phyloP scores from a whole-genome alignment of 1,140 invertebrate species.

The Caenorhabditis latens region DNA sequence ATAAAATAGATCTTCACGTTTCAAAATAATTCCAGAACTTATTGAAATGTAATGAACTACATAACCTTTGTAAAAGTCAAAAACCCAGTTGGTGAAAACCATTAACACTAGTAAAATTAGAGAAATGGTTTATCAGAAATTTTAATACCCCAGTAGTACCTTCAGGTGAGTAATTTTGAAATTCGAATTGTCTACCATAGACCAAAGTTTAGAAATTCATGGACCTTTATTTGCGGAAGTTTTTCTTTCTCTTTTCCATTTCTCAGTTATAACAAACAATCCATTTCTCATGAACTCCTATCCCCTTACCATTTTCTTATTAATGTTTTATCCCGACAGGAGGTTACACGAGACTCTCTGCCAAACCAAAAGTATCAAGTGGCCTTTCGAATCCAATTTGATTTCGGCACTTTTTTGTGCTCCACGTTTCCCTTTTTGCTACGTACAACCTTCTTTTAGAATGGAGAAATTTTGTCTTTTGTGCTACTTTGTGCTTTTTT shows the following conservation, averaged over 20 bases:
- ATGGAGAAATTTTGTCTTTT: constrained; percentile 19
- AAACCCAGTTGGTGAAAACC: no score
- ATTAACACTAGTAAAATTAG: no score
- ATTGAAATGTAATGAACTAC: no score
- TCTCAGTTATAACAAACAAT: constrained; percentile 19
- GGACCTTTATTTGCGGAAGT: not conserved
- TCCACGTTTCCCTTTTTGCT: constrained; percentile 3
- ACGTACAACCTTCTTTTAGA: constrained; percentile 13
- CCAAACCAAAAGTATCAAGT: constrained; percentile 55
- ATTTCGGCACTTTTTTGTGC: constrained; percentile 52
- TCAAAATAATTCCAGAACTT: no score
- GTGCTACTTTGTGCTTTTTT: not conserved
- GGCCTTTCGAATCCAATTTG: constrained; percentile 55
- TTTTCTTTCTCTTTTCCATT: not conserved
- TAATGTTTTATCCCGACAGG: constrained; percentile 33
- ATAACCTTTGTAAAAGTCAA: no score
- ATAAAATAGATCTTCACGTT: no score
- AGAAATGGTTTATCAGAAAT: no score
- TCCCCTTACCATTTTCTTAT: constrained; percentile 31
- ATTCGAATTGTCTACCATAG: no score
- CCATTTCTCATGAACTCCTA: constrained; percentile 26
- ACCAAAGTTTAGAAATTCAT: no score
- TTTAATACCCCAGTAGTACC: no score
- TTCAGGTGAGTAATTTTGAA: no score
- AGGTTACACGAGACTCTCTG: constrained; percentile 39